These are phyloP conservation scores for Omphaloscelis lunosa DNA, from an alignment of 2,888 invertebrate species.

Conservation along the genomic window DNA sequence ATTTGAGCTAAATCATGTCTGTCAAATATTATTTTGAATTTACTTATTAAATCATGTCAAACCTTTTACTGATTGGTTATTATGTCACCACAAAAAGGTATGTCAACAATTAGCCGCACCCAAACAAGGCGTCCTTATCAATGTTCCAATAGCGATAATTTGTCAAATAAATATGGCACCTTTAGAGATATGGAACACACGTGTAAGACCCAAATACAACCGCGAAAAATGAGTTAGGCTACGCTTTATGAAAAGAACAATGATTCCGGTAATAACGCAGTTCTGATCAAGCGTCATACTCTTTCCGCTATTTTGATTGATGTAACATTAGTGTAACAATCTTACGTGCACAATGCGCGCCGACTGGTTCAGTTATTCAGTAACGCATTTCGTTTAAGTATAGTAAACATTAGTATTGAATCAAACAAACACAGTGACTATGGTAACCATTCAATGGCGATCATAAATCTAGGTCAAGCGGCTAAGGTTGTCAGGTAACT, in stretches of 20 bases:
- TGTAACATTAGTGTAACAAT: conserved; percentile 62
- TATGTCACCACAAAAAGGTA: conserved; percentile 46
- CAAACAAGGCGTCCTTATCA: conserved; percentile 59
- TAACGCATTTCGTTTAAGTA: conserved; percentile 39
- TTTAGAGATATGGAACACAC: conserved; percentile 26
- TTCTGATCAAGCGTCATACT: conserved; percentile 71
- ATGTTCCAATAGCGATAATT: conserved; percentile 57
- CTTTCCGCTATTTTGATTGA: conserved; percentile 70
- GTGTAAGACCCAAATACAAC: conserved; percentile 13
- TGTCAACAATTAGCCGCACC: conserved; percentile 62
- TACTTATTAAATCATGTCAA: conserved; percentile 3
- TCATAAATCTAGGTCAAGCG: conserved; percentile 75
- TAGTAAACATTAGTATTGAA: conserved; percentile 65
- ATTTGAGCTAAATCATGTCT: conserved; percentile 1
- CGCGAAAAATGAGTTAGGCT: conserved; percentile 16
- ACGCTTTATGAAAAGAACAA: conserved; percentile 43
- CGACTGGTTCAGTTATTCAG: conserved; percentile 26
- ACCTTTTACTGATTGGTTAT: conserved; percentile 12
- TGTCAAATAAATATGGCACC: conserved; percentile 34
- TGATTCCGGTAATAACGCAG: conserved; percentile 49
- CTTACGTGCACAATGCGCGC: conserved; percentile 50
- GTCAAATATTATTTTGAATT: conserved; percentile 3
- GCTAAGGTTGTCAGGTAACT: conserved; percentile 68
- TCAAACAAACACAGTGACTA: conserved; percentile 73
- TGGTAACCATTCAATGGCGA: conserved; percentile 72